Base-by-base conservation (phyloP, 2,797 vertebrate species). In the Cirrhinus mrigala region DNA sequence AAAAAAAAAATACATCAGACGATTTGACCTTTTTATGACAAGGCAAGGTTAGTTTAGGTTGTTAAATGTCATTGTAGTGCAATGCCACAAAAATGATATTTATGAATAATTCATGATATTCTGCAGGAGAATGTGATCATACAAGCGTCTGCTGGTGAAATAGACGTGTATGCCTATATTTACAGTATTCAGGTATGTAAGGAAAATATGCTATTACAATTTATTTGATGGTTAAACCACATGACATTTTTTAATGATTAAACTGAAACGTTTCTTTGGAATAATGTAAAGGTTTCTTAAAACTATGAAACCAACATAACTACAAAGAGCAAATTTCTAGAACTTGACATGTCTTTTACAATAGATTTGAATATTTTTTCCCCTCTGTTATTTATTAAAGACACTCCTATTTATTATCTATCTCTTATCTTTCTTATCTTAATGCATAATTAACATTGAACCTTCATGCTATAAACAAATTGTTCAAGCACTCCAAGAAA, bases 11-110 rank as follows among this genome's bases (percentile, higher is more conserved):
- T 3, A 58, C 9, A 58, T n/a, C 58, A 69, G 16, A 40, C 7
- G 12, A 15, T 7, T 71, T 48, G n/a, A 73, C 70, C 70, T 73
- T 73, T 73, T 48, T 16, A 15, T 48, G 70, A 73, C 70, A 27
- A 73, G n/a, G 70, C 44, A 73, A 73, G 44, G 44, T 73, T 50
- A 50, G 70, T 50, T 73, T 27, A 73, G 16, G 70, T 27, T 73
- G 44, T 27, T 27, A 73, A 50, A 73, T 50, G 44, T 18, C 44
- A 50, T 10, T 50, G 14, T 27, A 24, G n/a, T 48, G n/a, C n/a
- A 73, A 73, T 24, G 16, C 46, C 70, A 73, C n/a, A 73, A 73
- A 73, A 50, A 27, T 73, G 0, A 74, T 29, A 20, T 74, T 74
- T 50, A 52, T 74, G 24, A 52, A 20, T 73, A 18, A 73, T 73